Conservation (phyloP, 2,113 vertebrate genomes). For the Menura novaehollandiae region DNA sequence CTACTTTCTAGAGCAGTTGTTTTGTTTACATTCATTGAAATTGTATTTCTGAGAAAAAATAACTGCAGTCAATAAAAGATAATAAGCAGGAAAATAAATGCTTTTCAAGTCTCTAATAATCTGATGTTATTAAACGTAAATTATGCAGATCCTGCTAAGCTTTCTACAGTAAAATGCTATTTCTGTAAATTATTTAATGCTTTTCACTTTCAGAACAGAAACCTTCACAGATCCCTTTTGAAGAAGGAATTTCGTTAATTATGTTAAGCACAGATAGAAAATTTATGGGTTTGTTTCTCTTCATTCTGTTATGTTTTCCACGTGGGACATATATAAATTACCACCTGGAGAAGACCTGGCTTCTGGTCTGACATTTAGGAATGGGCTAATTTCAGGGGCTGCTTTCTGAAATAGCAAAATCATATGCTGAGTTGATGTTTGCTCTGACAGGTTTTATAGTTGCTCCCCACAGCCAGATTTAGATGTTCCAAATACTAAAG, state of each 20-base stretch:
- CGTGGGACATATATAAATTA: background rate
- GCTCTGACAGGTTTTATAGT: background rate
- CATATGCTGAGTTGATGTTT: background rate
- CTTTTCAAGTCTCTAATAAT: background rate
- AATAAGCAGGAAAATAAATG: background rate
- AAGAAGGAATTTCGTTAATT: background rate
- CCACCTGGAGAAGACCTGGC: background rate
- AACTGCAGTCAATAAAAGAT: background rate
- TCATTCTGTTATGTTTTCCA: background rate
- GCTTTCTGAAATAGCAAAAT: background rate
- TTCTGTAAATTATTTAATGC: conserved; percentile 13
- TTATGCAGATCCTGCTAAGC: background rate
- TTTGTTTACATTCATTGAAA: background rate
- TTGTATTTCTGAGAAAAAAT: background rate
- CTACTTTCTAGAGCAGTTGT: background rate
- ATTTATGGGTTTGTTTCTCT: background rate
- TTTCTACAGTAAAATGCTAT: background rate
- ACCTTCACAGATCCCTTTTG: background rate
- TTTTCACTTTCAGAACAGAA: background rate
- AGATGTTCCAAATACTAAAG: background rate
- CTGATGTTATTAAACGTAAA: background rate
- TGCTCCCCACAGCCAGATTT: background rate
- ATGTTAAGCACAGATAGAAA: background rate
- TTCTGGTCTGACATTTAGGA: background rate
- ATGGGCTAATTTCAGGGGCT: background rate